Evolutionary conservation across 1,140 invertebrate species (phyloP), one percentile per base, ranked within the genome.

Genomic region (Ptiloglossa arizonensis): DNA sequence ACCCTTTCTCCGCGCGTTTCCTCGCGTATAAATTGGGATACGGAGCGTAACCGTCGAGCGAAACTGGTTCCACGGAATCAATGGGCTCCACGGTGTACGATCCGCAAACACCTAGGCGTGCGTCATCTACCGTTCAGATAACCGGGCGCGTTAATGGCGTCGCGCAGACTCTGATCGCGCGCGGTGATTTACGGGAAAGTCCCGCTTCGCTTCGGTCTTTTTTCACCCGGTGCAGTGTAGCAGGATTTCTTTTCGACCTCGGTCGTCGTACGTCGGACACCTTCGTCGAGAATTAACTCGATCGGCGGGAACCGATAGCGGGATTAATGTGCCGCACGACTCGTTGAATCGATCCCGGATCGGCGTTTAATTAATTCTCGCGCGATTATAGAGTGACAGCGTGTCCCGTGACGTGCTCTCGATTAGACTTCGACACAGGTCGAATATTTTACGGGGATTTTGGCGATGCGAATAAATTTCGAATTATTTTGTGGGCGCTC

Each of bases 61-160:
- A 75, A 85, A 85, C 83, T 85, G 83, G 83, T 84, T 85, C 70
- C 83, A 35, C 32, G 66, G 82, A 85, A 85, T 85, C 83, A 85
- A 85, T 84, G 82, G 83, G 82, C 22, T 70, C 17, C 72, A 24
- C 64, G 71, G 63, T 85, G 83, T 85, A 72, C 77, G 79, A 81
- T 85, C 46, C 83, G 74, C 79, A 81, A 38, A 79, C 78, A 74
- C 67, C 80, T 52, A 41, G 72, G 66, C 72, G 68, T 76, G 82
- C 72, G 83, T 84, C 83, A 81, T 79, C 79, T 81, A 84, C 83
- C 69, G 79, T 84, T 70, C 70, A 78, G 83, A 84, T 81, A 83
- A 83, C 79, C 27, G 54, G 24, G 15, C 83, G 69, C 74, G 80
- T 81, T 84, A 85, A 85, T 85, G 83, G 78, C 70, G 78, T 66